Base-by-base conservation (phyloP, 2,113 vertebrate species). In the Plestiodon gilberti region DNA sequence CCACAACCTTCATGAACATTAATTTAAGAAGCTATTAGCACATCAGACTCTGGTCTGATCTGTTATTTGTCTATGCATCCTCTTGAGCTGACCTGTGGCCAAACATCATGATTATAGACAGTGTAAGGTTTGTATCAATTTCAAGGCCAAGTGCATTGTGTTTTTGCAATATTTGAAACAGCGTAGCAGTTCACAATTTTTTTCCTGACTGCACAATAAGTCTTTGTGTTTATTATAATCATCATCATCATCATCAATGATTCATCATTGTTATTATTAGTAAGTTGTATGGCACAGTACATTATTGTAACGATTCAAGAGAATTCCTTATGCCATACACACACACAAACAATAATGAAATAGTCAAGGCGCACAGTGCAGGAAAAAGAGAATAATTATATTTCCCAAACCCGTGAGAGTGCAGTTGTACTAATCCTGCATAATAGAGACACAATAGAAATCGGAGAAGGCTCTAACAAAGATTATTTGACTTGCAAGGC, bases 401-500 rank as follows among this genome's bases (percentile, higher is more conserved):
- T 76, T 89, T 22, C 82, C 52, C 57, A 76, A 78, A 89, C 69
- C 38, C 73, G 55, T n/a, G 48, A 23, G 33, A 30, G 82, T 71
- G 91, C 70, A 22, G 7, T 90, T 79, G 52, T 1, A 0, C 71
- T 86, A 88, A 73, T 35, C 28, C 81, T 83, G 90, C 88, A 90
- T 78, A 88, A 90, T 38, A 86, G 90, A 64, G 75, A 1, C 64
- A n/a, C 79, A n/a, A 55, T 71, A 91, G 79, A 84, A 59, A 88
- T 88, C 81, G 69, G 83, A 80, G 30, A 25, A 62, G 76, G 73
- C 83, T 88, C 82, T 69, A 83, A 76, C n/a, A 93, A 88, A 83
- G 18, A 59, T 89, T 90, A 89, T 84, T 92, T 88, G 92, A 90
- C 91, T 35, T 90, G 22, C 5, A 80, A 87, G 18, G 40, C 81